A percentile compares a stretch with the other conserved stretches of the same genome.
phyloP scores from a whole-genome alignment of 1,140 invertebrate genomes.

The Orchestia grillus region DNA sequence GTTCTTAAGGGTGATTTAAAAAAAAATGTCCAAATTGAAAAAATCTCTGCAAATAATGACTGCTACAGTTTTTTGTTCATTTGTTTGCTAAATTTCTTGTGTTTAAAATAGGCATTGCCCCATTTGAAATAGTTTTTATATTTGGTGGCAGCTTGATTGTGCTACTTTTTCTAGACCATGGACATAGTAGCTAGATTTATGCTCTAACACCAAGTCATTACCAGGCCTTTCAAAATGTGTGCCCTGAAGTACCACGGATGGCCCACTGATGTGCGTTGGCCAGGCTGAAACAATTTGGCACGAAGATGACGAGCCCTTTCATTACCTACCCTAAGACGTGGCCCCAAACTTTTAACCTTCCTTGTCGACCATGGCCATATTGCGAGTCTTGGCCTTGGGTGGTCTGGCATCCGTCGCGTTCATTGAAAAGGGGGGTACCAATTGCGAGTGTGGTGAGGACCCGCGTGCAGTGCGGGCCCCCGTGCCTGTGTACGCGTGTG shows the following conservation, averaged over 20 bases:
- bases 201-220: constrained; percentile 24
- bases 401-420: background rate
- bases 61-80: background rate
- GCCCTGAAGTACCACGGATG: constrained; percentile 27
- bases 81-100: background rate
- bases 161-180: background rate
- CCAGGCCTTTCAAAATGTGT: constrained; percentile 41
- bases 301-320: constrained; percentile 3
- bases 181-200: background rate
- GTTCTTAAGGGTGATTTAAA: constrained; percentile 20
- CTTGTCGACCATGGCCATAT: constrained; percentile 29
- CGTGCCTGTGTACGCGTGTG: background rate
- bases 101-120: background rate
- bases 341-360: background rate
- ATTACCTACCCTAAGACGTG: constrained; percentile 30
- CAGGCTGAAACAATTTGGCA: constrained; percentile 21
- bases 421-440: constrained; percentile 5
- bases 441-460: constrained; percentile 41
- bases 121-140: background rate
- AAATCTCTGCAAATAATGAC: constrained; percentile 1
- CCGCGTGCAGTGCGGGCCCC: background rate
- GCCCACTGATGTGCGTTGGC: constrained; percentile 42
- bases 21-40: constrained; percentile 6
- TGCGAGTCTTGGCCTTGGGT: background rate
- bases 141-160: background rate